Evolutionary conservation across 2,797 vertebrate genomes (phyloP).

Genomic region (Morelia viridis): DNA sequence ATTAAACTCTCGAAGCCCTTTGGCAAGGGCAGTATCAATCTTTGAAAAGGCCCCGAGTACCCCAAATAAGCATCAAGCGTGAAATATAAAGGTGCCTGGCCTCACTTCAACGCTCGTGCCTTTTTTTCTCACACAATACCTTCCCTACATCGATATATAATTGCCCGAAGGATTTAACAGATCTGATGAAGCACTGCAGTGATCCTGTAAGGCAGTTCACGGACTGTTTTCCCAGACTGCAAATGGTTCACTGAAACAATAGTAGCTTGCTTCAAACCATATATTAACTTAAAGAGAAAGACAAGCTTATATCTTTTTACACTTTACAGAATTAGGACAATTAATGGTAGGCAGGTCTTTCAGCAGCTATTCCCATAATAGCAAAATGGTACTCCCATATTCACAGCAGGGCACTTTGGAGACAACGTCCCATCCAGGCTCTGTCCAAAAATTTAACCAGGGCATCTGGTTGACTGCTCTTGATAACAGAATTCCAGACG

Average conservation of each 20-base stretch:
- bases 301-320: neutral
- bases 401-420: neutral
- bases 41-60: neutral
- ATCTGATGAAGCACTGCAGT: neutral
- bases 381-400: neutral
- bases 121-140: neutral
- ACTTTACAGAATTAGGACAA: neutral
- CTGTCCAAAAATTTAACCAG: neutral
- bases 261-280: neutral
- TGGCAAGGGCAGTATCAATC: neutral
- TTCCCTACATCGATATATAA: neutral
- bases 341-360: neutral
- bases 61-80: neutral
- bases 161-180: neutral
- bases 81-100: neutral
- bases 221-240: neutral
- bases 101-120: too few relatives aligned
- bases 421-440: neutral
- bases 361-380: neutral
- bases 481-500: neutral
- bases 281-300: neutral
- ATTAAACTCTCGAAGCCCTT: neutral
- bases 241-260: neutral
- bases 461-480: neutral
- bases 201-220: neutral